Conservation (phyloP, 2,797 vertebrate genomes). For the Enteromius treurensis region DNA sequence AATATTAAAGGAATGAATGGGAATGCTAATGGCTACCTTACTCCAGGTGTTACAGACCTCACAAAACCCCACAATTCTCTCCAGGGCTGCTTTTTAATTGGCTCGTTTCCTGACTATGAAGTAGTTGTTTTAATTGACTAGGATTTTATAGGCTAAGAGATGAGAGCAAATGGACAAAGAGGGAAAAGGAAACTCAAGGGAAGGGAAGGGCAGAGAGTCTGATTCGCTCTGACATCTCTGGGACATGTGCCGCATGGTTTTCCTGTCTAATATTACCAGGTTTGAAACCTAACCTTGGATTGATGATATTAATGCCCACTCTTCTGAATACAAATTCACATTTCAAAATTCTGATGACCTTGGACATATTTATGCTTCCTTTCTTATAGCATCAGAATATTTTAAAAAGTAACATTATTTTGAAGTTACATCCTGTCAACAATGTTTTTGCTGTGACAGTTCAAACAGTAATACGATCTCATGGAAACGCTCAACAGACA, state of each 20-base stretch:
- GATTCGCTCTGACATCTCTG: conserved; percentile 32
- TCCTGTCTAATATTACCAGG: conserved; percentile 23
- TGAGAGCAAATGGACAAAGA: conserved; percentile 72
- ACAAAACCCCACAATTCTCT: conserved; percentile 64
- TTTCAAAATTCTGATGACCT: conserved; percentile 43
- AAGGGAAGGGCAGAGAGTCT: neutral
- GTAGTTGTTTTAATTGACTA: conserved; percentile 77
- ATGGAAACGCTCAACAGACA: conserved; percentile 52
- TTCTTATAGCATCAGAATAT: conserved; percentile 53
- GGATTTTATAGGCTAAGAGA: conserved; percentile 78
- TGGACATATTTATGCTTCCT: conserved; percentile 26
- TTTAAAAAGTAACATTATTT: conserved; percentile 39
- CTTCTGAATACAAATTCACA: conserved; percentile 37
- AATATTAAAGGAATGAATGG: neutral
- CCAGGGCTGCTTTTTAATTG: conserved; percentile 76
- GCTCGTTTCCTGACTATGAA: conserved; percentile 78
- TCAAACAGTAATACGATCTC: conserved; percentile 46
- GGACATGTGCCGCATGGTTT: conserved; percentile 16
- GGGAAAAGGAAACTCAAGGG: conserved; percentile 20
- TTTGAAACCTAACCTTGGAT: conserved; percentile 37
- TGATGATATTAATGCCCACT: conserved; percentile 19
- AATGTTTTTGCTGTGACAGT: conserved; percentile 30
- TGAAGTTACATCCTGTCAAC: conserved; percentile 32
- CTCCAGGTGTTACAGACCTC: conserved; percentile 21
- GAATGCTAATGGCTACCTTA: neutral